Base-by-base conservation (phyloP, 2,797 vertebrate species). In the Octomys mimax region DNA sequence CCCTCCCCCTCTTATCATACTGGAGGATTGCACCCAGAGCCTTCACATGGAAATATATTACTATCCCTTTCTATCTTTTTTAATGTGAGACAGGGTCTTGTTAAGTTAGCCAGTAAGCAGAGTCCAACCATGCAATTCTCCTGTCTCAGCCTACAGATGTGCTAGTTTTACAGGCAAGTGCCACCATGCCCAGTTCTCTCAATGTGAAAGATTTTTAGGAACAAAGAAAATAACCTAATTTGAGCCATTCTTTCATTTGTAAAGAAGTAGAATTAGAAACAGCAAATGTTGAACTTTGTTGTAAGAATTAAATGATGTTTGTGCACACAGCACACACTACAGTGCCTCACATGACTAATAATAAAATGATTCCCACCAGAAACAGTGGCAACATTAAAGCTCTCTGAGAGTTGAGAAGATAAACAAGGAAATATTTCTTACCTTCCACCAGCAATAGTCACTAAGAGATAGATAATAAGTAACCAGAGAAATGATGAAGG, bases 221-320 rank as follows among this genome's bases (percentile, higher is more conserved):
- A 90, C 31, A 95, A 91, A 94, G 39, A 8, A 92, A 94, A 93
- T 31, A 31, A 28, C 5, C 36, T 86, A 54, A 18, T 71, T 31
- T 82, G 16, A 95, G 1, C 18, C 4, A 70, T 33, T 28, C 4
- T 19, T 31, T 26, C 21, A 83, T 54, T 79, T 79, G 18, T 89
- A n/a, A 62, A 92, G 36, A 86, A 80, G 0, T 46, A 1, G 49
- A 79, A 33, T 6, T 36, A 91, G 52, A 95, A 89, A 95, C 19
- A 18, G 4, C 24, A 79, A 71, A 13, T 24, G 54, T 87, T 26
- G 85, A 79, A 24, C 59, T 87, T 86, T 87, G 3, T 73, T 71
- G 1, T 77, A 68, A 81, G 28, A 24, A 9, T 73, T 89, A 94
- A 88, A 78, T 68, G n/a, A 90, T 10, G 73, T 70, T 79, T 75